A percentile compares a stretch with the other conserved stretches of the same genome.
Evolutionary conservation across 1,140 invertebrate species (phyloP).

Genomic region (Zophobas morio): DNA sequence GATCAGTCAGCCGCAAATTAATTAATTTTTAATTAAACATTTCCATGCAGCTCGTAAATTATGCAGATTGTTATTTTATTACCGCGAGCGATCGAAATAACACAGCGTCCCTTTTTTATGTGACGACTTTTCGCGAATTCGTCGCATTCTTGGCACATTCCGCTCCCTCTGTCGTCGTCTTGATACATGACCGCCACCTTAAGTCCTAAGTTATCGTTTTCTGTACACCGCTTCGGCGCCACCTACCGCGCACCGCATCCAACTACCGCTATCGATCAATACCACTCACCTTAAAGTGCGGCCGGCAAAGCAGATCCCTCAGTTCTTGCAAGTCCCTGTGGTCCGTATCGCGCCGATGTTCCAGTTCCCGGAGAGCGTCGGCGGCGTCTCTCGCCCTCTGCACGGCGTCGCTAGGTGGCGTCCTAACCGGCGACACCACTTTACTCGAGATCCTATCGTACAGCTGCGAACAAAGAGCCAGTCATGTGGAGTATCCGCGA

Average conservation of each 20-base stretch:
- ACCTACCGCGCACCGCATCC: not conserved
- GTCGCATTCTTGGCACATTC: too few relatives aligned
- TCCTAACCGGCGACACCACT: constrained; percentile 80
- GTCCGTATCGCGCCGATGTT: constrained; percentile 69
- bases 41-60: too few relatives aligned
- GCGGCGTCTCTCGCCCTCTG: constrained; percentile 82
- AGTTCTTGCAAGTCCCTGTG: constrained; percentile 82
- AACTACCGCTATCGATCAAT: constrained; percentile 11
- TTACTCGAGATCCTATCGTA: constrained; percentile 85
- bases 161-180: too few relatives aligned
- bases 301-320: constrained; percentile 82
- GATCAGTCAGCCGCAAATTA: too few relatives aligned
- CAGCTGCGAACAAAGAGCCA: constrained; percentile 38
- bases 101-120: too few relatives aligned
- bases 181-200: too few relatives aligned
- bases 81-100: too few relatives aligned
- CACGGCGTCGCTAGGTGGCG: constrained; percentile 86
- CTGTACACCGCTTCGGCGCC: not conserved
- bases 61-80: too few relatives aligned
- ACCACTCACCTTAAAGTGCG: constrained; percentile 86
- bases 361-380: constrained; percentile 75
- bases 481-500: not conserved
- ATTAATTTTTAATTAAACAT: too few relatives aligned
- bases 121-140: too few relatives aligned
- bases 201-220: too few relatives aligned